These are phyloP conservation scores for Variabilichromis moorii DNA, from an alignment of 2,113 vertebrate genomes.

Conservation along the genomic window DNA sequence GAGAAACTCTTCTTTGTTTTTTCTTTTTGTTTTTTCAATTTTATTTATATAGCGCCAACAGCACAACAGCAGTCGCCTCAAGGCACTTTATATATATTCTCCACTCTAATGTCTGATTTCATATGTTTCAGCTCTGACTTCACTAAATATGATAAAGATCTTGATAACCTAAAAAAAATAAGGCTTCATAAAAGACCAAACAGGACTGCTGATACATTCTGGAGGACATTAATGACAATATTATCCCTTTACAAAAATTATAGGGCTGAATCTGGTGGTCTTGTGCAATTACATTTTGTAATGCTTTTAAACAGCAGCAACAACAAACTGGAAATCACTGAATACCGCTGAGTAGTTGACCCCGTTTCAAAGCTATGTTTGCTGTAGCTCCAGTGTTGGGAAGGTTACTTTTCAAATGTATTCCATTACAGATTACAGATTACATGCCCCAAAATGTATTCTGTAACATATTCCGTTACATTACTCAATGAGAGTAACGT, in stretches of 20 bases:
- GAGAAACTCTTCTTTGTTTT: background rate
- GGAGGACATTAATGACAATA: background rate
- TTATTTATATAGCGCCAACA: background rate
- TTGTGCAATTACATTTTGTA: background rate
- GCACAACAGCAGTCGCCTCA: background rate
- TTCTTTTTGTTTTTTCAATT: background rate
- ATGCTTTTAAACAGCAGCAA: background rate
- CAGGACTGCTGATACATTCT: background rate
- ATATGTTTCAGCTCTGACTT: background rate
- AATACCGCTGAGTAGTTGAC: background rate
- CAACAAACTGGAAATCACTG: background rate
- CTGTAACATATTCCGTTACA: too few relatives aligned
- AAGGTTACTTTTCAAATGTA: too few relatives aligned
- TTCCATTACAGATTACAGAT: too few relatives aligned
- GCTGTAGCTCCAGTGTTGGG: background rate
- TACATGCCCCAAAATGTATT: too few relatives aligned
- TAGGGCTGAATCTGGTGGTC: background rate
- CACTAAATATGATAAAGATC: background rate
- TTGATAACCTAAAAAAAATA: background rate
- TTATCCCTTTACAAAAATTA: fast-evolving
- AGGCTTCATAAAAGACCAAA: background rate
- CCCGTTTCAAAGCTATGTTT: background rate
- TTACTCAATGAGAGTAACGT: too few relatives aligned
- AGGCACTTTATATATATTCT: background rate
- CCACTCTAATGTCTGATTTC: background rate